Evolutionary conservation across 1,140 invertebrate species (phyloP), one percentile per base, ranked within the genome.

Genomic region (Macrostomum lignano): DNA sequence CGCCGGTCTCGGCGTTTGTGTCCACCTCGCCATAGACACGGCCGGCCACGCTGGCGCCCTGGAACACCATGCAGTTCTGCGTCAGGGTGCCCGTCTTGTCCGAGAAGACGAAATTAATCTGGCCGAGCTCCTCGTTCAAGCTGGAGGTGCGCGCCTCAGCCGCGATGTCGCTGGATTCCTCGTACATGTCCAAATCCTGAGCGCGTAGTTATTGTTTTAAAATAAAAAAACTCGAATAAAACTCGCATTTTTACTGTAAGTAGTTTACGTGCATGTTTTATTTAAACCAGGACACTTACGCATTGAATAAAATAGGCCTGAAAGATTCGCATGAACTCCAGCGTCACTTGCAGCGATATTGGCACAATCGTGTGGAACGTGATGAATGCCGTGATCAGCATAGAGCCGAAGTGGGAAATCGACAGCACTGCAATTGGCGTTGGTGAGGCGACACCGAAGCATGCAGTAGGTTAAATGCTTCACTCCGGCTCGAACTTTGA

Each of bases 281-380:
- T n/a, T n/a, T n/a, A n/a, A n/a, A n/a, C n/a, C n/a, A n/a, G n/a
- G n/a, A n/a, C n/a, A 32, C 43, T 43, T 37, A 58, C 55, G 55
- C 54, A 57, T 38, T 57, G 55, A 24, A 60, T 58, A 40, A 56
- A 60, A 38, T 55, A 53, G 20, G 54, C 53, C 67, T 91, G 67
- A 42, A 78, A 67, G 60, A 88, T 94, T 43, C 86, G 67, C n/a
- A 98, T 86, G 32, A 96, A 70, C 65, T 98, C 91, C 30, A 96
- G 64, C 0, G 91, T 93, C 13, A 98, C 86, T 73, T 94, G 86
- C 35, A 98, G 61, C 31, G 82, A 93, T 58, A 98, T 98, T 11
- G 91, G 91, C 55, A 98, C 94, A 33, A 98, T 66, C 64, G 98
- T 98, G 63, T 98, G 98, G 67, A 86, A 98, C 28, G 98, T 65